Conservation (phyloP, 2,797 vertebrate genomes). For the Lepilemur septentrionalis region DNA sequence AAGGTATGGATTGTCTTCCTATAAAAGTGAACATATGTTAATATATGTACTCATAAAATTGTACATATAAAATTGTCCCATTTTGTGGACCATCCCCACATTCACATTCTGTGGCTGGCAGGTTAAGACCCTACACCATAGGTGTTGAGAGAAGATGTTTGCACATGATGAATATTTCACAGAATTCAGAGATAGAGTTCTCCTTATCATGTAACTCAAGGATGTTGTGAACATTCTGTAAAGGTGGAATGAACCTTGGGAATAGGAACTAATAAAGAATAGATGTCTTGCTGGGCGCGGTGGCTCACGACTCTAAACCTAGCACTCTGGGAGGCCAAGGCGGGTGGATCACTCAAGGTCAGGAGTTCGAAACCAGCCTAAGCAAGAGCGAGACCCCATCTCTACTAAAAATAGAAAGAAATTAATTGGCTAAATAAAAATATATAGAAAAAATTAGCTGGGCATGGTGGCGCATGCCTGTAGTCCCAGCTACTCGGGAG, state of each 20-base stretch:
- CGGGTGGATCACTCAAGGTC: too few species aligned
- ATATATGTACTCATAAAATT: not conserved
- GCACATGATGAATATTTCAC: not conserved
- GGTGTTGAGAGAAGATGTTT: not conserved
- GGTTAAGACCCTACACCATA: not conserved
- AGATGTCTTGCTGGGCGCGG: not conserved
- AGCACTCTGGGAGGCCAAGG: too few species aligned
- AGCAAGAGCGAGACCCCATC: too few species aligned
- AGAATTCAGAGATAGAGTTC: not conserved
- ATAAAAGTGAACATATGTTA: not conserved
- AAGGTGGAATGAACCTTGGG: not conserved
- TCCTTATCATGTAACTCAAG: not conserved
- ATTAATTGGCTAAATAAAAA: too few species aligned
- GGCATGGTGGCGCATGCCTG: too few species aligned
- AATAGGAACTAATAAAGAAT: not conserved
- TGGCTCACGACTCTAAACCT: too few species aligned
- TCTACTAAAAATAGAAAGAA: too few species aligned
- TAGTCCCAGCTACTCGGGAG: too few species aligned
- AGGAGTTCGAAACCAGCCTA: too few species aligned
- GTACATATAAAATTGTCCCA: not conserved
- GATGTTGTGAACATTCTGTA: not conserved
- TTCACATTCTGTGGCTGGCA: not conserved
- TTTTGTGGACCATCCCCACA: not conserved
- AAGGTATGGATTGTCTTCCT: not conserved
- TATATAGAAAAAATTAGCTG: too few species aligned